A percentile compares a stretch with the other conserved stretches of the same genome.
Evolutionary conservation across 2,113 vertebrate genomes (phyloP).

Genomic region (Macroglossus sobrinus): DNA sequence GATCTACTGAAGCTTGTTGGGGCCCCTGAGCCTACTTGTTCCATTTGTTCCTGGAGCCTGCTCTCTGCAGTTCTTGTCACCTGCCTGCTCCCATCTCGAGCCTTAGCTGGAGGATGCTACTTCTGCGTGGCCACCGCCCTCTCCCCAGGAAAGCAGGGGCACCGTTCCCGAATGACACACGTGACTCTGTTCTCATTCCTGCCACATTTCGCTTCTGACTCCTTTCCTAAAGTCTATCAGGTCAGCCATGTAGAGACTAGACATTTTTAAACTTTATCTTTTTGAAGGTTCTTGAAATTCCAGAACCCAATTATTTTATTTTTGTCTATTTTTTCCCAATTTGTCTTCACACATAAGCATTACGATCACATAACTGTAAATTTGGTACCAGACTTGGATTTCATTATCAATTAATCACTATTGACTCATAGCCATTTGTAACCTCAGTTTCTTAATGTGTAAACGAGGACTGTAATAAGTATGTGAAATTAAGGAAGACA

Average conservation of each 20-base stretch:
- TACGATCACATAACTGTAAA: background rate
- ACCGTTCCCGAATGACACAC: too few species aligned
- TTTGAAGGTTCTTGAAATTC: background rate
- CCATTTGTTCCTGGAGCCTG: background rate
- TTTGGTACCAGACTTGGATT: background rate
- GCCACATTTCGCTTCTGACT: background rate
- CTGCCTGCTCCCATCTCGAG: too few species aligned
- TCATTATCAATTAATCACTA: background rate
- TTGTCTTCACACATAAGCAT: background rate
- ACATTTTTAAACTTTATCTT: background rate
- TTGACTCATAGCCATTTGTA: background rate
- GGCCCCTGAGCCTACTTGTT: too few species aligned
- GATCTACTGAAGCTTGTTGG: background rate
- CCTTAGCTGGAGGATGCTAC: background rate
- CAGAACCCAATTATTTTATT: background rate
- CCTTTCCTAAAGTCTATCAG: background rate
- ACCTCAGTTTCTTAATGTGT: background rate
- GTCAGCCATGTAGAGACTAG: background rate
- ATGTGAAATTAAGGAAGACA: background rate
- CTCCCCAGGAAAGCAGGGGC: background rate
- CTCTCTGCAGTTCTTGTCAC: background rate
- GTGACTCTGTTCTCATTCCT: background rate
- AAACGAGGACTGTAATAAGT: background rate
- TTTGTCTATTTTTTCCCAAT: background rate
- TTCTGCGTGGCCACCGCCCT: background rate